phyloP scores from a whole-genome alignment of 2,113 vertebrate genomes.

The Poeciliopsis retropinna region DNA sequence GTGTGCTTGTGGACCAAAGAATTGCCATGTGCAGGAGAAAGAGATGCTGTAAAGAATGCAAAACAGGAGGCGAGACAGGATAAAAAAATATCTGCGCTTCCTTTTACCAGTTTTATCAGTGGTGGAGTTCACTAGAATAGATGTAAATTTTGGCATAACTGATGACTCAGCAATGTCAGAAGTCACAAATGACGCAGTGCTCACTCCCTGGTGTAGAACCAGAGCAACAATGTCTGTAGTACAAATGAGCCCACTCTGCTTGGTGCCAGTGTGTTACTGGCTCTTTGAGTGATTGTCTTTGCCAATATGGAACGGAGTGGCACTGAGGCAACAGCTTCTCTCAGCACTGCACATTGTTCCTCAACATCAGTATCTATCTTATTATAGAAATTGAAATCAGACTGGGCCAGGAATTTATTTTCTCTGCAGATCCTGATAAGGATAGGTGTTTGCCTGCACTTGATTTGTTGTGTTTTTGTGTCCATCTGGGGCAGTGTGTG shows the following conservation, averaged over 20 bases:
- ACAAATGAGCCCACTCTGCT: conserved; percentile 54
- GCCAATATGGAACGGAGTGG: conserved; percentile 62
- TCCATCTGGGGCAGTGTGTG: conserved; percentile 17
- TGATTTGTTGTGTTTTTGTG: conserved; percentile 24
- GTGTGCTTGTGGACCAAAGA: conserved; percentile 13
- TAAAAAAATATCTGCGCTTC: conserved; percentile 42
- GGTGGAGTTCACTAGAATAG: conserved; percentile 41
- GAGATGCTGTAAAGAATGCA: conserved; percentile 38
- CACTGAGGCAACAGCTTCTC: conserved; percentile 49
- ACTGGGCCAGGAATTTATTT: conserved; percentile 13
- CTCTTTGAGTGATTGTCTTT: conserved; percentile 55
- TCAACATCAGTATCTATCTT: conserved; percentile 23
- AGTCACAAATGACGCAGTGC: conserved; percentile 61
- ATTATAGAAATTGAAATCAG: conserved; percentile 33
- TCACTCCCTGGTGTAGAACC: conserved; percentile 47
- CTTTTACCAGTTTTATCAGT: conserved; percentile 58
- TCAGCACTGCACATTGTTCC: conserved; percentile 53
- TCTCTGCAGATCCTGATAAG: conserved; percentile 31
- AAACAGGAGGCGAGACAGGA: conserved; percentile 32
- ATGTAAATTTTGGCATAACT: conserved; percentile 44
- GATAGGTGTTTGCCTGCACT: conserved; percentile 21
- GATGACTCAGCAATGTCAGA: conserved; percentile 43
- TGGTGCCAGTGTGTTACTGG: conserved; percentile 64
- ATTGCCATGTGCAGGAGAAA: conserved; percentile 8
- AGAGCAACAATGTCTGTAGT: conserved; percentile 55